Percentiles rank a stretch among this genome's conserved stretches.
These are phyloP conservation scores for Leptopilina drosophilae DNA, from an alignment of 2,888 invertebrate genomes.

Conservation along the genomic window DNA sequence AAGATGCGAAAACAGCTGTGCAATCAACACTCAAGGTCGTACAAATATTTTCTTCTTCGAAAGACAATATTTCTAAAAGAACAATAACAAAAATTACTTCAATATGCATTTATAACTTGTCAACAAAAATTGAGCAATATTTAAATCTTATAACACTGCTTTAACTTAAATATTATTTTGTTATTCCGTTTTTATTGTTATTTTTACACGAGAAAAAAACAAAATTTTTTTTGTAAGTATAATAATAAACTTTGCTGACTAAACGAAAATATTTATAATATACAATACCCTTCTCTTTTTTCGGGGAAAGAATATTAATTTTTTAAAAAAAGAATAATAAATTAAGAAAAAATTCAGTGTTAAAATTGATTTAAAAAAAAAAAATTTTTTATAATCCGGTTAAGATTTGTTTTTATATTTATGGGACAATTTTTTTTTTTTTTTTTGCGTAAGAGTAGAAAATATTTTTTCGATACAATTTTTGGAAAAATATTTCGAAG, in stretches of 20 bases:
- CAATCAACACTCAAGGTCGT: too few relatives aligned
- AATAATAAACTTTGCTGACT: background rate
- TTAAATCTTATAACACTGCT: too few relatives aligned
- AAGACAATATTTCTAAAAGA: slow-evolving; percentile 1
- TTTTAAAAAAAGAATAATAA: background rate
- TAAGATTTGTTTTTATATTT: too few relatives aligned
- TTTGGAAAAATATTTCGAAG: background rate
- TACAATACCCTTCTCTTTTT: background rate
- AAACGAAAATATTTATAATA: background rate
- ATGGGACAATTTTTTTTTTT: too few relatives aligned
- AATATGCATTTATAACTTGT: background rate
- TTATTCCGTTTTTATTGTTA: background rate
- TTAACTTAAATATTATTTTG: too few relatives aligned
- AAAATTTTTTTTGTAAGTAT: background rate
- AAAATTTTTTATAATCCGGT: too few relatives aligned
- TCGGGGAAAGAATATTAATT: background rate
- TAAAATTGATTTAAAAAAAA: background rate
- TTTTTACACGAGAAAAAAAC: background rate
- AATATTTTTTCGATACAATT: too few relatives aligned
- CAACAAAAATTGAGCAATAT: slow-evolving; percentile 7
- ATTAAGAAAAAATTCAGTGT: too few relatives aligned
- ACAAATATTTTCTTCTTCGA: background rate
- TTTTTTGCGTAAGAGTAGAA: too few relatives aligned
- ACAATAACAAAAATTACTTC: slow-evolving; percentile 6
- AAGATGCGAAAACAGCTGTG: slow-evolving; percentile 1